Percentiles rank a stretch among this genome's conserved stretches.
phyloP scores from a whole-genome alignment of 1,140 invertebrate species.

The Drosophila jambulina region DNA sequence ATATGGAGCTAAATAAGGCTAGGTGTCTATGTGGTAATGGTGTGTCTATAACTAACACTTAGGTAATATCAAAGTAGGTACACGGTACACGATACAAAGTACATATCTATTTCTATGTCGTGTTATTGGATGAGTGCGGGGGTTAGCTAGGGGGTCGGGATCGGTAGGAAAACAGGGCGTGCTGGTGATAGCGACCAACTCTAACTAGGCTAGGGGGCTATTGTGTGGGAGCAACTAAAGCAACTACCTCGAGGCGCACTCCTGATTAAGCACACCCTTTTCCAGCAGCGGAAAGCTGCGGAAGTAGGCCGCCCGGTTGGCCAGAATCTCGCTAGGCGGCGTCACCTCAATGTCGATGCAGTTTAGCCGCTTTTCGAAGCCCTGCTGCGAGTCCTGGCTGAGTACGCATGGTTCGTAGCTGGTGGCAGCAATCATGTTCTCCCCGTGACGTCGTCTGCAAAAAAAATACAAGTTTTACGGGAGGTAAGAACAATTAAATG shows the following conservation, averaged over 20 bases:
- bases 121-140: conserved; percentile 50
- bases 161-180: conserved; percentile 14
- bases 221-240: conserved; percentile 11
- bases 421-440: conserved; percentile 91
- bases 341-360: conserved; percentile 92
- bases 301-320: conserved; percentile 90
- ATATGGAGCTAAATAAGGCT: conserved; percentile 26
- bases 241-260: conserved; percentile 88
- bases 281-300: conserved; percentile 93
- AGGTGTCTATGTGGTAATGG: conserved; percentile 16
- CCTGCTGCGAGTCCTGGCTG: conserved; percentile 89
- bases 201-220: conserved; percentile 1
- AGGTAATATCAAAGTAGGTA: conserved; percentile 44
- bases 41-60: conserved; percentile 40
- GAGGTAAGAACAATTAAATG: neutral
- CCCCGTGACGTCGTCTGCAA: conserved; percentile 86
- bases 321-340: conserved; percentile 90
- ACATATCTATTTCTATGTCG: conserved; percentile 12
- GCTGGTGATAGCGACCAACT: conserved; percentile 22
- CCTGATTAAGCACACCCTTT: conserved; percentile 91
- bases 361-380: conserved; percentile 90
- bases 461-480: neutral
- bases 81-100: conserved; percentile 19
- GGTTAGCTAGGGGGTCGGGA: conserved; percentile 21
- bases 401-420: conserved; percentile 92